phyloP scores from a whole-genome alignment of 2,888 invertebrate species.

The Athrips mouffetella region DNA sequence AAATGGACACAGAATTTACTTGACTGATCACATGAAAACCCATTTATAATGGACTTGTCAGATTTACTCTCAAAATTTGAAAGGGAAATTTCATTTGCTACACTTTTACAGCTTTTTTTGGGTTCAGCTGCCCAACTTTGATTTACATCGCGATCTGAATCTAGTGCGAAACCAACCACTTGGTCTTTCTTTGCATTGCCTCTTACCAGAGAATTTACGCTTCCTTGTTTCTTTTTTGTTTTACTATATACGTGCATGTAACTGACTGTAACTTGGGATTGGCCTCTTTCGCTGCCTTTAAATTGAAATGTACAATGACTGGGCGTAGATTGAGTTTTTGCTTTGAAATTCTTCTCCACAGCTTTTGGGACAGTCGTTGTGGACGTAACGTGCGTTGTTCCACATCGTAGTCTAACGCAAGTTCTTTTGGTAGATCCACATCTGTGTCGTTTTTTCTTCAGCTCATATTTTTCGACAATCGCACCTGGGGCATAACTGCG shows the following conservation, averaged over 20 bases:
- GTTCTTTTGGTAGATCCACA: not conserved
- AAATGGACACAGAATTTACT: not conserved
- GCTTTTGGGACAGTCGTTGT: not conserved
- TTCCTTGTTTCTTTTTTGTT: not conserved
- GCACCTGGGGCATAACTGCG: not conserved
- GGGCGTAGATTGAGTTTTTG: conserved; percentile 1
- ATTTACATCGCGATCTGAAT: too few relatives aligned
- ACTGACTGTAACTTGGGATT: not conserved
- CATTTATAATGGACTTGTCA: not conserved
- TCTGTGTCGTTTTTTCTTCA: not conserved
- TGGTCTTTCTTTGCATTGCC: too few relatives aligned
- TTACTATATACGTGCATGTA: not conserved
- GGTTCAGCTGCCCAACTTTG: not conserved
- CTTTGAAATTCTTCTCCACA: not conserved
- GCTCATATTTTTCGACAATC: not conserved
- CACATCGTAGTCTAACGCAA: not conserved
- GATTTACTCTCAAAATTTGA: not conserved
- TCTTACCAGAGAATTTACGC: too few relatives aligned
- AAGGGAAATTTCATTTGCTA: not conserved
- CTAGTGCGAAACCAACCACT: too few relatives aligned
- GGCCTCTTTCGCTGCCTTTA: not conserved
- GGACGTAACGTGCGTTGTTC: not conserved
- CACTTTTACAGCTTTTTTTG: not conserved
- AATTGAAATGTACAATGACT: not conserved
- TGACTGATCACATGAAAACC: not conserved